Percentiles rank a stretch among this genome's conserved stretches.
phyloP scores from a whole-genome alignment of 2,797 vertebrate species.

The Anisognathus igniventris region DNA sequence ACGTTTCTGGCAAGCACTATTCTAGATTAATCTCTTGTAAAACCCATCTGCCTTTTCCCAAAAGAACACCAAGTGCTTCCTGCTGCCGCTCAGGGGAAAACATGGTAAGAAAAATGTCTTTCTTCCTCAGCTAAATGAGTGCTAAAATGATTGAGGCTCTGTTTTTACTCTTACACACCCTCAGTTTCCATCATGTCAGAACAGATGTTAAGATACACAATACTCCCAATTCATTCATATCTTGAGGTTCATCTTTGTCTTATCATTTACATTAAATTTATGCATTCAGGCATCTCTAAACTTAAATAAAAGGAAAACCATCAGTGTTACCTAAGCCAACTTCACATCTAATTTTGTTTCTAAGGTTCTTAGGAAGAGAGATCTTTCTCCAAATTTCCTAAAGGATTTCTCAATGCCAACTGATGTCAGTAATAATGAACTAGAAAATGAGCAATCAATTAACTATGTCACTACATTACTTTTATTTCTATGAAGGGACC shows the following conservation, averaged over 20 bases:
- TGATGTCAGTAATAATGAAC: not conserved
- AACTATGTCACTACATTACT: not conserved
- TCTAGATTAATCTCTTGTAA: slow-evolving; percentile 18
- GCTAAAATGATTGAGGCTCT: not conserved
- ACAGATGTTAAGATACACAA: not conserved
- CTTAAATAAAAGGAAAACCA: not conserved
- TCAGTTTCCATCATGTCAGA: not conserved
- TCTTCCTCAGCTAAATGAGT: not conserved
- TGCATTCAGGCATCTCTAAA: not conserved
- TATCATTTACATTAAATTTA: not conserved
- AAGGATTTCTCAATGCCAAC: slow-evolving; percentile 14
- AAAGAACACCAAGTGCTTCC: not conserved
- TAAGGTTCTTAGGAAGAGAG: not conserved
- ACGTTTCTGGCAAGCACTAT: not conserved
- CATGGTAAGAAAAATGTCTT: not conserved
- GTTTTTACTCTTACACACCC: not conserved
- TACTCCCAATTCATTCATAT: not conserved
- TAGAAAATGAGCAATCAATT: not conserved
- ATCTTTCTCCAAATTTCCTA: not conserved
- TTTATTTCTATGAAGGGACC: not conserved
- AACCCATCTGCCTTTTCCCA: slow-evolving; percentile 22
- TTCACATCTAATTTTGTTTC: not conserved
- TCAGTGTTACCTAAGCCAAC: not conserved
- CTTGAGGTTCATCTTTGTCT: not conserved
- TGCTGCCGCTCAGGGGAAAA: not conserved